Evolutionary conservation across 2,888 invertebrate species (phyloP).

Genomic region (Drosophila nr. fundita): DNA sequence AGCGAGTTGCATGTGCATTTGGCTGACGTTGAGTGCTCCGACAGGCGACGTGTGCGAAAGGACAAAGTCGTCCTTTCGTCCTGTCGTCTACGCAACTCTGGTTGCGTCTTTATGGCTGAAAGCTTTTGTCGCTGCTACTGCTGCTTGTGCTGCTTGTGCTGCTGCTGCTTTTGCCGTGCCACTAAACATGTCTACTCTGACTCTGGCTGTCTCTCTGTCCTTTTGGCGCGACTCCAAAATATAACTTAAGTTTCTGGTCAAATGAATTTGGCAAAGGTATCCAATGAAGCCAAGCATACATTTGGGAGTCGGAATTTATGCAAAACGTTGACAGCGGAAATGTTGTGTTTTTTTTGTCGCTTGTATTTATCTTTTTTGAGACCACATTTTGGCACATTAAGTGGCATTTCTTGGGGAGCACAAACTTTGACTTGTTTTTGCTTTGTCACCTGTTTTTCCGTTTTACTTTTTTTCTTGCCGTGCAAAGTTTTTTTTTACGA

Average conservation of each 20-base stretch:
- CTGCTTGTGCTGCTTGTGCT: slow-evolving; percentile 66
- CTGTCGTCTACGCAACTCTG: slow-evolving; percentile 54
- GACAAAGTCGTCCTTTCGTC: slow-evolving; percentile 46
- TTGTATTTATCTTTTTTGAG: slow-evolving; percentile 36
- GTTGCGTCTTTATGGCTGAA: slow-evolving; percentile 74
- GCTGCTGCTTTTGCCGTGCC: slow-evolving; percentile 63
- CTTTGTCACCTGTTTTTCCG: slow-evolving; percentile 78
- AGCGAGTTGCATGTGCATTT: slow-evolving; percentile 68
- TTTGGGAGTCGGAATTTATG: slow-evolving; percentile 67
- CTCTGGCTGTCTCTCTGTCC: slow-evolving; percentile 35
- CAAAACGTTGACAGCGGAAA: slow-evolving; percentile 65
- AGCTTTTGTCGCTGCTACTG: slow-evolving; percentile 81
- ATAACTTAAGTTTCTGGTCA: slow-evolving; percentile 84
- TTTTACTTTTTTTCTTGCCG: slow-evolving; percentile 15
- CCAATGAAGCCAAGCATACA: slow-evolving; percentile 48
- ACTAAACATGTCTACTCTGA: slow-evolving; percentile 77
- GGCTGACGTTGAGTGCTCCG: slow-evolving; percentile 76
- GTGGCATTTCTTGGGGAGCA: slow-evolving; percentile 43
- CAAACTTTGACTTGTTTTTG: slow-evolving; percentile 50
- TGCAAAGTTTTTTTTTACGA: slow-evolving; percentile 78
- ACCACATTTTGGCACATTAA: slow-evolving; percentile 78
- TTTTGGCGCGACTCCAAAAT: slow-evolving; percentile 80
- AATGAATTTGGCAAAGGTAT: slow-evolving; percentile 84
- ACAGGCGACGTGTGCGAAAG: slow-evolving; percentile 73
- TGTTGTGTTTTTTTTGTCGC: slow-evolving; percentile 49